phyloP scores from a whole-genome alignment of 2,797 vertebrate species.

The Trematomus bernacchii region DNA sequence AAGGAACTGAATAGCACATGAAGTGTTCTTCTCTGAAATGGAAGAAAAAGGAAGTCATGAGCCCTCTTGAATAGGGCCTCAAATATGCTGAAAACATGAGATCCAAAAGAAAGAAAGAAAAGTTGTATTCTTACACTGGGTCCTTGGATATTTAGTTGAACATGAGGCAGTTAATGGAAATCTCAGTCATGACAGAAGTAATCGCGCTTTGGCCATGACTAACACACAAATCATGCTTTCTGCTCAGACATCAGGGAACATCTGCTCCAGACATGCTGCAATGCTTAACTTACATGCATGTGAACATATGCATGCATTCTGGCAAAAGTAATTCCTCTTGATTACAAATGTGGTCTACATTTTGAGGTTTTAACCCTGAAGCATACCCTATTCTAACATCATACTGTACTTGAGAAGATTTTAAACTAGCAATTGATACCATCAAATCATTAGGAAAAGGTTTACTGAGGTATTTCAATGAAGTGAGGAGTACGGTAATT shows the following conservation, averaged over 20 bases:
- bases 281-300: not conserved
- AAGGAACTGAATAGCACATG: conserved; percentile 30
- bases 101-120: conserved; percentile 13
- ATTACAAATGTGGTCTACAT: not conserved
- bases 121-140: not conserved
- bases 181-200: conserved; percentile 29
- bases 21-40: conserved; percentile 33
- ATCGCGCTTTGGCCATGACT: conserved; percentile 41
- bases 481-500: too few species aligned
- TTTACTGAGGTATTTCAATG: too few species aligned
- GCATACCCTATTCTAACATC: too few species aligned
- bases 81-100: conserved; percentile 3
- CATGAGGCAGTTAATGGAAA: conserved; percentile 27
- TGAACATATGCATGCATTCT: not conserved
- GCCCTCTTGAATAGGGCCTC: not conserved
- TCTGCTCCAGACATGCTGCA: conserved; percentile 30
- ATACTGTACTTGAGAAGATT: too few species aligned
- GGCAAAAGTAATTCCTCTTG: not conserved
- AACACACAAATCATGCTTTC: conserved; percentile 22
- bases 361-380: too few species aligned
- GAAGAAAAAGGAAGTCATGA: conserved; percentile 25
- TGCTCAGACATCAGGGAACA: conserved; percentile 31
- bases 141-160: conserved; percentile 23
- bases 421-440: too few species aligned
- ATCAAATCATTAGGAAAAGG: too few species aligned